These are phyloP conservation scores for Scaptomyza parva DNA, from an alignment of 2,888 invertebrate species.

Conservation along the genomic window DNA sequence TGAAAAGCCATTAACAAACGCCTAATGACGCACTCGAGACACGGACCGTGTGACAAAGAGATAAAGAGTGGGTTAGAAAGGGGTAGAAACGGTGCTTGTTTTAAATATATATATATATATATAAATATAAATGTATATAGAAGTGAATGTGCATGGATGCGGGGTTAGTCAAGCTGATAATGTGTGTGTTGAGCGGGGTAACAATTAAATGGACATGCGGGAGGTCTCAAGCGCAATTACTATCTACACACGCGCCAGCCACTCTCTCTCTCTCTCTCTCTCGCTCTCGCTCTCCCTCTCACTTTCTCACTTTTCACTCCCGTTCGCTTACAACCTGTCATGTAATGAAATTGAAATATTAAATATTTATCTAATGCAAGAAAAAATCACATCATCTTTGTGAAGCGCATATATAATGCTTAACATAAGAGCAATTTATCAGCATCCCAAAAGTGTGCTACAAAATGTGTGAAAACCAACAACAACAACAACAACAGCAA, in stretches of 20 bases:
- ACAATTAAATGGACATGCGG: slow-evolving; percentile 60
- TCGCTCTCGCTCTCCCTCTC: neutral
- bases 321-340: slow-evolving; percentile 11
- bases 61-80: slow-evolving; percentile 1
- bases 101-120: slow-evolving; percentile 2
- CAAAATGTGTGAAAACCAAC: slow-evolving; percentile 57
- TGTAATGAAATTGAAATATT: slow-evolving; percentile 71
- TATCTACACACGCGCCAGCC: neutral
- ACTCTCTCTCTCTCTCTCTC: neutral
- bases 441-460: slow-evolving; percentile 73
- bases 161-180: slow-evolving; percentile 62
- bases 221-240: slow-evolving; percentile 15
- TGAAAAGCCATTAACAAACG: slow-evolving; percentile 81
- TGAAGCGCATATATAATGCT: slow-evolving; percentile 49
- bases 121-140: too few species aligned
- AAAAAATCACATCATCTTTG: slow-evolving; percentile 66
- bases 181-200: slow-evolving; percentile 40
- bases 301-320: neutral
- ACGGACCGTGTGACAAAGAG: slow-evolving; percentile 21
- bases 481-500: slow-evolving; percentile 28
- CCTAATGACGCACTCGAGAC: slow-evolving; percentile 75
- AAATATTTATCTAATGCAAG: slow-evolving; percentile 71
- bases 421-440: slow-evolving; percentile 74
- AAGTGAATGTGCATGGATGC: slow-evolving; percentile 12
- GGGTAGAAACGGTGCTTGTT: slow-evolving; percentile 1